Conservation (phyloP, 2,888 invertebrate genomes). For the Caenorhabditis auriculariae region DNA sequence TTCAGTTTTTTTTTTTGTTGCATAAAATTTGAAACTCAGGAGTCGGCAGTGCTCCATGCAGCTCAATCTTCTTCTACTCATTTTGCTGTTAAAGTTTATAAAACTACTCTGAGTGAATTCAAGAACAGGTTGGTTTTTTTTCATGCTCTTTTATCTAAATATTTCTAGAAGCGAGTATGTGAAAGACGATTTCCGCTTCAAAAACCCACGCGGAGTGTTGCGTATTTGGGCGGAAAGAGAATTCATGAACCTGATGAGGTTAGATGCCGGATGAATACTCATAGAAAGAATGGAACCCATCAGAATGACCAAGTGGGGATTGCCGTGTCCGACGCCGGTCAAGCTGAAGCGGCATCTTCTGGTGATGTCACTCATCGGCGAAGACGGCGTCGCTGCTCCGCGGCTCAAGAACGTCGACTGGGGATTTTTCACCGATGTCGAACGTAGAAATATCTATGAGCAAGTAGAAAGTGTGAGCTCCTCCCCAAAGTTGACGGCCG, state of each 20-base stretch:
- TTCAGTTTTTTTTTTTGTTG: not conserved
- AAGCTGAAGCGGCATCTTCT: slow-evolving; percentile 70
- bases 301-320: slow-evolving; percentile 48
- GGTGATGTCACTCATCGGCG: slow-evolving; percentile 71
- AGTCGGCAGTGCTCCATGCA: slow-evolving; percentile 57
- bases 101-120: slow-evolving; percentile 71
- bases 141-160: not conserved
- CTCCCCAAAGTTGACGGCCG: not conserved
- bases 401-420: slow-evolving; percentile 68
- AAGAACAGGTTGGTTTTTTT: slow-evolving; percentile 65
- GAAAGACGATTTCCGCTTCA: slow-evolving; percentile 71
- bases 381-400: slow-evolving; percentile 68
- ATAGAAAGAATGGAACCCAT: not conserved
- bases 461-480: slow-evolving; percentile 25
- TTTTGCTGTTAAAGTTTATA: slow-evolving; percentile 66
- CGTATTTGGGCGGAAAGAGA: slow-evolving; percentile 73
- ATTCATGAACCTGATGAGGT: slow-evolving; percentile 69
- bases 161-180: slow-evolving; percentile 68
- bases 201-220: slow-evolving; percentile 70
- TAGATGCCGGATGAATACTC: not conserved
- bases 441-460: slow-evolving; percentile 21
- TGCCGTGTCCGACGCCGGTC: slow-evolving; percentile 69
- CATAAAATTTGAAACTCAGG: slow-evolving; percentile 16
- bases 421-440: slow-evolving; percentile 45
- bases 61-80: slow-evolving; percentile 16